Conservation (phyloP, 2,797 vertebrate genomes). For the Crocidura indochinensis region DNA sequence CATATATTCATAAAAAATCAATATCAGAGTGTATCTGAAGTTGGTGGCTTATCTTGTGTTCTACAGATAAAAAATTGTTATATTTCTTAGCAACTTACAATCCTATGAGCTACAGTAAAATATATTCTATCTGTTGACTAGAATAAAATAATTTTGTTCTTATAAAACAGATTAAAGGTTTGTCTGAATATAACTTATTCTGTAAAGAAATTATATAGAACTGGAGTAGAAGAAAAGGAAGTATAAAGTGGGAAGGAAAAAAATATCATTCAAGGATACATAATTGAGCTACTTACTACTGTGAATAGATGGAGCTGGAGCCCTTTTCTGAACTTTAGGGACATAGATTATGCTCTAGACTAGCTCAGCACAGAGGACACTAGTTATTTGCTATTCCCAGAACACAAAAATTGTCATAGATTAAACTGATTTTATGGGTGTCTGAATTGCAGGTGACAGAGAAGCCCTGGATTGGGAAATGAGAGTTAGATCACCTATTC, state of each 20-base stretch:
- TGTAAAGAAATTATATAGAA: neutral
- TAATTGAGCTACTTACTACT: neutral
- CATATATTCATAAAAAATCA: no score
- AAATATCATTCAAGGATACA: neutral
- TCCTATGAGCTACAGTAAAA: no score
- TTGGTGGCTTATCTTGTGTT: no score
- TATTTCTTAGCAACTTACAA: no score
- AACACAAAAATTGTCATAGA: neutral
- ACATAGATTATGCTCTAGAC: neutral
- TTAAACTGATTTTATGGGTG: neutral
- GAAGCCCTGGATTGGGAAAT: neutral
- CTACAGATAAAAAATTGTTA: no score
- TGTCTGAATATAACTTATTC: neutral
- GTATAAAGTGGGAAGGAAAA: neutral
- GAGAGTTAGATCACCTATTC: neutral
- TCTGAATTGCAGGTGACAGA: neutral
- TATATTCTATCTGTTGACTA: neutral
- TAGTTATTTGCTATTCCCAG: neutral
- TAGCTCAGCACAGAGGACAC: neutral
- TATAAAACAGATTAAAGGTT: conserved; percentile 21
- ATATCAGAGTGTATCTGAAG: no score
- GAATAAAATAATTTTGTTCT: neutral
- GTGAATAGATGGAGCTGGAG: neutral
- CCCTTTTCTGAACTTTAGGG: neutral
- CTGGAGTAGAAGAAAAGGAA: conserved; percentile 1